phyloP scores from a whole-genome alignment of 2,797 vertebrate genomes.

The Acipenser transmontanus region DNA sequence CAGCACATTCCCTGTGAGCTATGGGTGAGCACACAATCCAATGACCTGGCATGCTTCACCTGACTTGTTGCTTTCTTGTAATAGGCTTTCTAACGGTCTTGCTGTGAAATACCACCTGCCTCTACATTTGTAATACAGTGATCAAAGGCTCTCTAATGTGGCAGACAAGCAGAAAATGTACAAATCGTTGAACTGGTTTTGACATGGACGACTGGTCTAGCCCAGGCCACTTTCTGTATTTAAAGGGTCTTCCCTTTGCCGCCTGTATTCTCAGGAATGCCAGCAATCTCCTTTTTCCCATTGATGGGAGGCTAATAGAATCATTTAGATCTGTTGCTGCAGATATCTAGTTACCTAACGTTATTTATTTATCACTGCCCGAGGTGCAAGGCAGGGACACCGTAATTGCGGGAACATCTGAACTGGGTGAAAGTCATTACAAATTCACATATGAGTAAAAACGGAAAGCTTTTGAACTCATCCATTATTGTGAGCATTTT shows the following conservation, averaged over 20 bases:
- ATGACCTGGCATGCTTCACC: conserved; percentile 7
- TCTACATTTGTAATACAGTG: conserved; percentile 39
- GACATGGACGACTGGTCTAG: not conserved
- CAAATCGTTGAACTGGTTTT: conserved; percentile 32
- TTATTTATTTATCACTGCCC: not conserved
- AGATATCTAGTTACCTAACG: not conserved
- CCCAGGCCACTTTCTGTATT: not conserved
- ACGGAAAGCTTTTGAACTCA: no score
- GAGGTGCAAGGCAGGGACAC: not conserved
- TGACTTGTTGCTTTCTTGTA: conserved; percentile 10
- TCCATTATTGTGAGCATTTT: no score
- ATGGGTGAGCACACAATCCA: conserved; percentile 4
- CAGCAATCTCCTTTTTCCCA: not conserved
- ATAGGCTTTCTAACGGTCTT: conserved; percentile 28
- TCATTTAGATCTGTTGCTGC: not conserved
- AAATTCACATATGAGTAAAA: no score
- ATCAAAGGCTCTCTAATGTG: conserved; percentile 42
- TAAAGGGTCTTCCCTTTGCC: not conserved
- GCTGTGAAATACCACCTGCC: conserved; percentile 38
- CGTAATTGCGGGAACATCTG: not conserved
- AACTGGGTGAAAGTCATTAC: no score
- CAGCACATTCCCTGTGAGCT: not conserved
- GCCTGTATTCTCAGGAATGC: not conserved
- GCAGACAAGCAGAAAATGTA: conserved; percentile 40
- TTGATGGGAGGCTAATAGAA: not conserved